Base-by-base conservation (phyloP, 2,888 invertebrate species). In the Limnephilus auricula region DNA sequence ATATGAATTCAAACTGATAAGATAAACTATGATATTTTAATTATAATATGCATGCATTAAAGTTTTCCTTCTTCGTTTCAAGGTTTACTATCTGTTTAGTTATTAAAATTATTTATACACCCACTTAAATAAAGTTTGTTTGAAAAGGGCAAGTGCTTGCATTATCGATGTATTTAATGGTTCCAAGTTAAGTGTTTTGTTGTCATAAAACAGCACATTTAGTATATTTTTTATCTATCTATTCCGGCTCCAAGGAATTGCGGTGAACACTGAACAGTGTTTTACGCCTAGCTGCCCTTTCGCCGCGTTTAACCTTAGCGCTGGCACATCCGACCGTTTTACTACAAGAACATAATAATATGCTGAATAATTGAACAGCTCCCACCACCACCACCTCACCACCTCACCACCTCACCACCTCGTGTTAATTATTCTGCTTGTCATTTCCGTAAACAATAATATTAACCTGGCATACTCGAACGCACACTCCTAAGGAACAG, bases 381-480 rank as follows among this genome's bases (percentile, higher is more conserved):
- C 65, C 50, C 50, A 50, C 50, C 50, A 50, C 50, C 65, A 65
- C 65, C 65, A 5, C 9, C 25, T 2, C 50, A 15, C 50, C 50
- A 15, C 50, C 25, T 6, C 65, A 25, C 25, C 65, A 18, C 25
- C 65, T 65, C 65, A 9, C 25, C 25, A 25, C 25, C 34, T 2
- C 82, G 34, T 37, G 82, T 37, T 82, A 82, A 82, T 82, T 82
- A 82, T 82, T 82, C 82, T 37, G 82, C 34, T 37, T 25, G 82
- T 82, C 82, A 37, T 82, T 82, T 82, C 82, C 82, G 82, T 82
- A 82, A 82, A 82, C 82, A 82, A 82, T 82, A 82, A 34, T 34
- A 82, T 34, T 65, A 65, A 65, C 65, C 65, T 65, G 65, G 65
- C 25, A 65, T 65, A 65, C n/a, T 65, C 65, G 9, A 65, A 65